A percentile compares a stretch with the other conserved stretches of the same genome.
Evolutionary conservation across 2,888 invertebrate species (phyloP).

Genomic region (Caenorhabditis angaria): DNA sequence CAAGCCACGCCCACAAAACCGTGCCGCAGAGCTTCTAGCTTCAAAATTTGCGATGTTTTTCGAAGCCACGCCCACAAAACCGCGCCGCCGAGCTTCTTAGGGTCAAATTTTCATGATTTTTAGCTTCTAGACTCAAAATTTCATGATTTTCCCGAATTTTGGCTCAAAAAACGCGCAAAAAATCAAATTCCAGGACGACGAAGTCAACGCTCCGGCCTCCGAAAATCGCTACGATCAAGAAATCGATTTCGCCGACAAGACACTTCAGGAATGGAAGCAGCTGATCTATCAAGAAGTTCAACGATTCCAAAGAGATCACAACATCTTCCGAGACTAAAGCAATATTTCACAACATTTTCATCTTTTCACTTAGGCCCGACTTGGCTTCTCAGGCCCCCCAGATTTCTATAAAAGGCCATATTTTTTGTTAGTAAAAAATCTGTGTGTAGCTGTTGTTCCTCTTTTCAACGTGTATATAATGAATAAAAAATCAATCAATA

Average conservation of each 20-base stretch:
- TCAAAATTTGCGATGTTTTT: too few relatives aligned
- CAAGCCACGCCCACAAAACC: too few relatives aligned
- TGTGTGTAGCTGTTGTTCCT: background rate
- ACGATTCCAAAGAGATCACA: background rate
- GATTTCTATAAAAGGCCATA: background rate
- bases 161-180: background rate
- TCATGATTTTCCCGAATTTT: background rate
- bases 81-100: too few relatives aligned
- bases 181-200: slow-evolving; percentile 73
- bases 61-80: too few relatives aligned
- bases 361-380: background rate
- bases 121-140: too few relatives aligned
- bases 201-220: slow-evolving; percentile 97
- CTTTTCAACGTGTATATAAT: background rate
- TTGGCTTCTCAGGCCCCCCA: background rate
- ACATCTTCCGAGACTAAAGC: slow-evolving; percentile 1
- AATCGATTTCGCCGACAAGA: slow-evolving; percentile 97
- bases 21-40: too few relatives aligned
- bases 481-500: too few relatives aligned
- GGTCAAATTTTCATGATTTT: too few relatives aligned
- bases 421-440: background rate
- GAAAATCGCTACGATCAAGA: slow-evolving; percentile 93
- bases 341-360: too few relatives aligned
- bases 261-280: slow-evolving; percentile 97
- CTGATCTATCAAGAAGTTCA: slow-evolving; percentile 5